Evolutionary conservation across 2,797 vertebrate species (phyloP).

Genomic region (Catamblyrhynchus diadema): DNA sequence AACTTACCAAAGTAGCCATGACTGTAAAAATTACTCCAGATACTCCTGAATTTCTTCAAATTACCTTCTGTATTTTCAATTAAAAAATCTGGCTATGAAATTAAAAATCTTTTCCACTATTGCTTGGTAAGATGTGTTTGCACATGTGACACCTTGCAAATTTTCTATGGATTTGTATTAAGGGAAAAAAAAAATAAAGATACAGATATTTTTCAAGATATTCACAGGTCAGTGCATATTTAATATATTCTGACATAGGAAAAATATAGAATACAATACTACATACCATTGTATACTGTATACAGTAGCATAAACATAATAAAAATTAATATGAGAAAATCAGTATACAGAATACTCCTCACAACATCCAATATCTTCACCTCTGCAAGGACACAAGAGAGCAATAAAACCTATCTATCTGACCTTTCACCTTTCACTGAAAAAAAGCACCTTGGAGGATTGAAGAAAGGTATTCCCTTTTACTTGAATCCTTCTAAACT

Average conservation of each 20-base stretch:
- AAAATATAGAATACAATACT: not conserved
- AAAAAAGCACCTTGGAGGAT: not conserved
- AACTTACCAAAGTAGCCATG: not conserved
- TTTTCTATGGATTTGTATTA: not conserved
- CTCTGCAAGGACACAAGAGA: not conserved
- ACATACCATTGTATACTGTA: not conserved
- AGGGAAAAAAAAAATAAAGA: not conserved
- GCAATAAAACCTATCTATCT: not conserved
- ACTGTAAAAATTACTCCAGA: not conserved
- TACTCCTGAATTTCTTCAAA: not conserved
- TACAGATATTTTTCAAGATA: not conserved
- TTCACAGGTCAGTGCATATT: not conserved
- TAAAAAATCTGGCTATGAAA: not conserved
- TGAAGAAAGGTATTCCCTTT: not conserved
- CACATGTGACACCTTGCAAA: not conserved
- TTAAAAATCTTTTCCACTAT: not conserved
- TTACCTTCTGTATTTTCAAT: not conserved
- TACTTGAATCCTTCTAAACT: not conserved
- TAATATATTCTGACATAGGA: not conserved
- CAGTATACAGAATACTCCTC: rapidly evolving
- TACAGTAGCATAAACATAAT: not conserved
- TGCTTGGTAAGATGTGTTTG: not conserved
- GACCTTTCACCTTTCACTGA: not conserved
- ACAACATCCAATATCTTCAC: not conserved
- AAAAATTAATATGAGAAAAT: not conserved